Evolutionary conservation across 2,797 vertebrate species (phyloP).

Genomic region (Kryptopterus vitreolus): DNA sequence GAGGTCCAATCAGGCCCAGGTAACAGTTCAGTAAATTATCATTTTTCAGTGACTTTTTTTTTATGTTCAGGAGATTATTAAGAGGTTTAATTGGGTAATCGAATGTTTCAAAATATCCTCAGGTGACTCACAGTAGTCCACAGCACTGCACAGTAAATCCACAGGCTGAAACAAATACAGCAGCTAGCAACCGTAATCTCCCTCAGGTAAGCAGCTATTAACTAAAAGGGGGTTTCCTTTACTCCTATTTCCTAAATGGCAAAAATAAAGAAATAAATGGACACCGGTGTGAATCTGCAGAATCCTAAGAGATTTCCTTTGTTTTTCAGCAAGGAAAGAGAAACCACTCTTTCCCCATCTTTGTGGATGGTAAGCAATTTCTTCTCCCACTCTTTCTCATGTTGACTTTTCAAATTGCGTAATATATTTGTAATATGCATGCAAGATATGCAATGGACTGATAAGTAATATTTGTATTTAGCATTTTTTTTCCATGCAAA

Average conservation of each 20-base stretch:
- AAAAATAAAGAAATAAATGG: neutral
- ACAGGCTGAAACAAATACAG: constrained; percentile 20
- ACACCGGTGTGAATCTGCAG: constrained; percentile 50
- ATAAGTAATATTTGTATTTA: too few relatives aligned
- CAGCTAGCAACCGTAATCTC: constrained; percentile 32
- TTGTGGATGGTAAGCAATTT: constrained; percentile 91
- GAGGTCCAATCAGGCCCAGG: constrained; percentile 36
- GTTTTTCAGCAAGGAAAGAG: constrained; percentile 82
- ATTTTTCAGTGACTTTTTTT: neutral
- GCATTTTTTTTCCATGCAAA: too few relatives aligned
- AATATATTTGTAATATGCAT: neutral
- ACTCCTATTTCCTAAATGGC: neutral
- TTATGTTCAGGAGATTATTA: neutral
- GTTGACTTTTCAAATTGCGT: neutral
- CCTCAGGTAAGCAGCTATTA: constrained; percentile 38
- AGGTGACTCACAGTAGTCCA: constrained; percentile 37
- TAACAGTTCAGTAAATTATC: constrained; percentile 23
- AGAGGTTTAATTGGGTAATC: neutral
- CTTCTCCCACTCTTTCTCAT: constrained; percentile 17
- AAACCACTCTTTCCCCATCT: constrained; percentile 91
- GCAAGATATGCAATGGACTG: neutral
- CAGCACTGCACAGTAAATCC: constrained; percentile 26
- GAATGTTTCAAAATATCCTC: constrained; percentile 19
- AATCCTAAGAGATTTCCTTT: constrained; percentile 39
- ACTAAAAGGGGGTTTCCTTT: constrained; percentile 1